Evolutionary conservation across 2,113 vertebrate species (phyloP).

Genomic region (Boulengeromyrus knoepffleri): DNA sequence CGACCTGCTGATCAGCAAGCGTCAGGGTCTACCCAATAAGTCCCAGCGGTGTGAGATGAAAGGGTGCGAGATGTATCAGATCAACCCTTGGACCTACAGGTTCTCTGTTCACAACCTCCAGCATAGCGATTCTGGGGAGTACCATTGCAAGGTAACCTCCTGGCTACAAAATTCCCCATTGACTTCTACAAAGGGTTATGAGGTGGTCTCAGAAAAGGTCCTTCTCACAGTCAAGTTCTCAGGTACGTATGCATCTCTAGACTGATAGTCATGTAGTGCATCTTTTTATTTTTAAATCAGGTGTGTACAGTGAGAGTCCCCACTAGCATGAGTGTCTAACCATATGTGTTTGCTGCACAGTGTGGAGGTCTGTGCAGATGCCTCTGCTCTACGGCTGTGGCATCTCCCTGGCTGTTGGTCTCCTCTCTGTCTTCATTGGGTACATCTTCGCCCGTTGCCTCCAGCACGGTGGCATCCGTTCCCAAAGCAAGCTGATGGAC

Average conservation of each 20-base stretch:
- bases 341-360: conserved; percentile 38
- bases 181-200: conserved; percentile 55
- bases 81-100: conserved; percentile 54
- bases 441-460: conserved; percentile 69
- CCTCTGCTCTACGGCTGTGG: conserved; percentile 65
- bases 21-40: conserved; percentile 53
- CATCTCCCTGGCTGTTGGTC: conserved; percentile 59
- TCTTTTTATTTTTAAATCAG: background rate
- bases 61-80: conserved; percentile 59
- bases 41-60: conserved; percentile 57
- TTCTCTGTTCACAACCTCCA: conserved; percentile 57
- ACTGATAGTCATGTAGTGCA: background rate
- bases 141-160: conserved; percentile 63
- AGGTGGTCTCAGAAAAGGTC: conserved; percentile 56
- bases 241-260: conserved; percentile 46
- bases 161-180: conserved; percentile 57
- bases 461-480: conserved; percentile 54
- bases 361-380: conserved; percentile 69
- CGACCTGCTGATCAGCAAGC: conserved; percentile 46
- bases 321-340: background rate
- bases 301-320: background rate
- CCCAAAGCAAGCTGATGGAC: conserved; percentile 63
- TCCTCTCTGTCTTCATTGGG: conserved; percentile 69
- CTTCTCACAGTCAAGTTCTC: conserved; percentile 69
- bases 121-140: conserved; percentile 65